phyloP scores from a whole-genome alignment of 2,113 vertebrate species.

The Tapirus terrestris region DNA sequence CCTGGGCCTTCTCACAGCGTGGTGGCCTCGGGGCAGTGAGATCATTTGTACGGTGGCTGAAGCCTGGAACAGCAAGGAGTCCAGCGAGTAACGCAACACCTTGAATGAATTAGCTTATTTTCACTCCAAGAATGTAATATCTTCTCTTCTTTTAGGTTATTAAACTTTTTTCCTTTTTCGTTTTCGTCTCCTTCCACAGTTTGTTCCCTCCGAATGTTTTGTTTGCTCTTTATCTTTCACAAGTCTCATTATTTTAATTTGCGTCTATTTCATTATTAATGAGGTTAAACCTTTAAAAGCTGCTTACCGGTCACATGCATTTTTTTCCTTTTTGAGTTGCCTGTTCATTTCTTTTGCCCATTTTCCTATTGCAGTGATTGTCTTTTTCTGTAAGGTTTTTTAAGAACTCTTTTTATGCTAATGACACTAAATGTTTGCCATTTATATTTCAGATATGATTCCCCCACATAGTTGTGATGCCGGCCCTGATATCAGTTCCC shows the following conservation, averaged over 20 bases:
- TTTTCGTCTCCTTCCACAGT: background rate
- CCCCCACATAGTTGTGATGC: background rate
- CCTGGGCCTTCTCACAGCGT: background rate
- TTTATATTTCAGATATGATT: background rate
- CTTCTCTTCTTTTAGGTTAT: background rate
- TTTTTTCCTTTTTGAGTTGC: background rate
- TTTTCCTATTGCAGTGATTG: background rate
- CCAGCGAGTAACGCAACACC: background rate
- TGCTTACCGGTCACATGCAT: background rate
- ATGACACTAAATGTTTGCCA: background rate
- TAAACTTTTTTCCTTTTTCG: background rate
- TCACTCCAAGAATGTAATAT: background rate
- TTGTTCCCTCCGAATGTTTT: background rate
- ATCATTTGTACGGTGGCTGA: background rate
- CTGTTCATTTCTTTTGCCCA: background rate
- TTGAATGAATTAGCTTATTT: background rate
- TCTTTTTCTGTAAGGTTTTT: background rate
- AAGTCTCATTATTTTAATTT: background rate
- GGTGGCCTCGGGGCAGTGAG: background rate
- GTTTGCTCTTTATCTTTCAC: background rate
- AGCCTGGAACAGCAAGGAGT: background rate
- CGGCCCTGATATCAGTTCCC: too few relatives aligned
- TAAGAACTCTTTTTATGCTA: background rate
- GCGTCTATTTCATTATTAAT: background rate
- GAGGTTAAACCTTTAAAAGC: background rate